These are phyloP conservation scores for Hydrocynus forskahlii DNA, from an alignment of 2,797 vertebrate genomes.

Conservation along the genomic window DNA sequence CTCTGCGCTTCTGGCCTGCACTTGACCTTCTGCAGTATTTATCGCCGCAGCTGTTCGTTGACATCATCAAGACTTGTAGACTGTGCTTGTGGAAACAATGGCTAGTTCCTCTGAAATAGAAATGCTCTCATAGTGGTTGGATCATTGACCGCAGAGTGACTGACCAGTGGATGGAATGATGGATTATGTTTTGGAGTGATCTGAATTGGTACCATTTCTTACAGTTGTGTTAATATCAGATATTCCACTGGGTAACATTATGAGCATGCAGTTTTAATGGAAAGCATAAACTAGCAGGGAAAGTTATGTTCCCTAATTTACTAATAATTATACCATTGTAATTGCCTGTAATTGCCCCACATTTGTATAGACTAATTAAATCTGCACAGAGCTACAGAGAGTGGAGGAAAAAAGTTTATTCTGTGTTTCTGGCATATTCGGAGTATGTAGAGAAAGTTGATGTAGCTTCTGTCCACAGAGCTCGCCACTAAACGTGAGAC, in stretches of 20 bases:
- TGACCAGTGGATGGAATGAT: not conserved
- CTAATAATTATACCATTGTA: slow-evolving; percentile 32
- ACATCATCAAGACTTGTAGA: not conserved
- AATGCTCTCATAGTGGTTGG: not conserved
- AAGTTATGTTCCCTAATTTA: slow-evolving; percentile 28
- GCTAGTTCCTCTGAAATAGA: not conserved
- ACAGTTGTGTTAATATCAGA: not conserved
- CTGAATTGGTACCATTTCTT: too few relatives aligned
- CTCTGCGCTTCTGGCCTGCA: not conserved
- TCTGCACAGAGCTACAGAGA: not conserved
- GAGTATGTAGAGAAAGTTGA: not conserved
- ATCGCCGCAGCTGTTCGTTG: not conserved
- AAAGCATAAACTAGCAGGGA: not conserved
- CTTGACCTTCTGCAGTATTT: not conserved
- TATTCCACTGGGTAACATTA: not conserved
- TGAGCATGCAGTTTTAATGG: slow-evolving; percentile 24
- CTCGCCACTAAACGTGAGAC: not conserved
- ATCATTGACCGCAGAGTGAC: not conserved
- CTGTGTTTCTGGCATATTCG: not conserved
- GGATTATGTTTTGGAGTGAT: not conserved
- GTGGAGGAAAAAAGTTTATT: not conserved
- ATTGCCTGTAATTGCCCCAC: slow-evolving; percentile 46
- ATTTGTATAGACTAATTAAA: slow-evolving; percentile 43
- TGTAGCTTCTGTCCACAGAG: not conserved
- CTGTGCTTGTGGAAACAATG: not conserved